Evolutionary conservation across 2,888 invertebrate species (phyloP), one percentile per base, ranked within the genome.

Genomic region (Drosophila colorata): DNA sequence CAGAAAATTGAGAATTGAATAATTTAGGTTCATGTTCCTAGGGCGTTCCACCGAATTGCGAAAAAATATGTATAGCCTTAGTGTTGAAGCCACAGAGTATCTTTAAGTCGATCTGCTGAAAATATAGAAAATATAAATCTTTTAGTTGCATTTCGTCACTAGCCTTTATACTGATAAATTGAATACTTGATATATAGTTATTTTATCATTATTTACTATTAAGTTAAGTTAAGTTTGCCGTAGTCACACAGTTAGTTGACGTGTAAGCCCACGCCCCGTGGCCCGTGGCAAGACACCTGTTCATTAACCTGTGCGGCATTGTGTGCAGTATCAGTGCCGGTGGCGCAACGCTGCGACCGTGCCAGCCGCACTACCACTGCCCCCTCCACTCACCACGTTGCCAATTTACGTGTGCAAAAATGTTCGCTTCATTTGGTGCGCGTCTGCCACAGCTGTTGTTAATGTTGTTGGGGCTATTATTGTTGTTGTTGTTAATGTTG

Each of bases 351-450:
- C 35, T 44, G 33, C 49, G 20, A 14, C 35, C 31, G 28, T 51
- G 7, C 28, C 31, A 37, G 1, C 37, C 14, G 5, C n/a, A 9
- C 20, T 13, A 16, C 4, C 1, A 14, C 33, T 16, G 25, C 11
- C 8, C 31, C 18, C n/a, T 5, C 4, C 20, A 28, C 5, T 14
- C 35, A 18, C 8, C 37, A 5, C 28, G 18, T 56, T 46, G 37
- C 23, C 63, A 59, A 64, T 56, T 75, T 52, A 52, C 40, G 52
- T 56, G 68, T 59, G 87, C 73, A 80, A 77, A 86, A 80, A 65
- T 84, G 49, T 76, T 63, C 80, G 87, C 74, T 87, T 82, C 76
- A 76, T 87, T 85, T 87, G 80, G 73, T 68, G 66, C 53, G 70
- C 69, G 66, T 70, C 69, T 68, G 72, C 43, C 64, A 59, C 81